Percentiles rank a stretch among this genome's conserved stretches.
Evolutionary conservation across 2,888 invertebrate genomes (phyloP).

Genomic region (Drosophila ezoana): DNA sequence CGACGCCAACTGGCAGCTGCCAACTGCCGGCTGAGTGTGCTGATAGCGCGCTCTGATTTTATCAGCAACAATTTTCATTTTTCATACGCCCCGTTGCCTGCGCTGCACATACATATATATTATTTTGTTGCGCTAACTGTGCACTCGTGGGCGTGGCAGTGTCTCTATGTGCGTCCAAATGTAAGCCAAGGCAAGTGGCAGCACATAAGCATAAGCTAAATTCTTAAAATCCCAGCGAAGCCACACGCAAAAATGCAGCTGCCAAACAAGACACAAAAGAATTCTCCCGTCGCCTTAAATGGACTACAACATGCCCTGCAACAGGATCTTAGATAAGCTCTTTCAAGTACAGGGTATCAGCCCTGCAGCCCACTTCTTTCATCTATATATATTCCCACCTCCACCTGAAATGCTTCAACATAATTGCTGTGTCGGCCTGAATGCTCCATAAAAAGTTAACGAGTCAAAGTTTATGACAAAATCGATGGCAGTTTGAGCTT

Average conservation of each 20-base stretch:
- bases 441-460: slow-evolving; percentile 34
- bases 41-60: slow-evolving; percentile 75
- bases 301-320: background rate
- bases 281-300: too few species aligned
- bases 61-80: slow-evolving; percentile 80
- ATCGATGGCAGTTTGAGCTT: slow-evolving; percentile 43
- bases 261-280: background rate
- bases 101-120: slow-evolving; percentile 47
- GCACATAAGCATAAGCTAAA: slow-evolving; percentile 59
- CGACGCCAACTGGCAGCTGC: slow-evolving; percentile 60
- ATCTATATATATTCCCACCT: background rate
- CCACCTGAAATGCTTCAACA: background rate
- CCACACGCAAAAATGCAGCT: slow-evolving; percentile 39
- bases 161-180: slow-evolving; percentile 22
- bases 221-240: slow-evolving; percentile 57
- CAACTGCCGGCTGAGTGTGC: slow-evolving; percentile 58
- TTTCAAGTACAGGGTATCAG: background rate
- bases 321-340: background rate
- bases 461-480: slow-evolving; percentile 36
- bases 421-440: slow-evolving; percentile 30
- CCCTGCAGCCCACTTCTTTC: background rate
- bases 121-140: slow-evolving; percentile 50
- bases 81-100: slow-evolving; percentile 53
- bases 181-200: slow-evolving; percentile 73
- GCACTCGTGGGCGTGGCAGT: slow-evolving; percentile 38